phyloP scores from a whole-genome alignment of 2,113 vertebrate species.

The Redunca redunca region DNA sequence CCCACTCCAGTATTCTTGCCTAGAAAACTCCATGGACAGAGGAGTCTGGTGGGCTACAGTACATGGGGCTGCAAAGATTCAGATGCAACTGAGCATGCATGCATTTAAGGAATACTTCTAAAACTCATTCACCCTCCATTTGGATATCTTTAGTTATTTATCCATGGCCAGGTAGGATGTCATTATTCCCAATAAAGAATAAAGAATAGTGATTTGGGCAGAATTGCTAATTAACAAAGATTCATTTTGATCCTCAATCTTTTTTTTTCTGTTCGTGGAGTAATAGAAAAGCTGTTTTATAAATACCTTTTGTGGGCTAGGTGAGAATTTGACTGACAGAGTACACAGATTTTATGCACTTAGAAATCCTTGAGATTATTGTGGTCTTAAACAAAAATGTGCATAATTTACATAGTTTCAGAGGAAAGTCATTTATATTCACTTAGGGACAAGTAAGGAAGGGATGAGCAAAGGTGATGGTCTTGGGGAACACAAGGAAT shows the following conservation, averaged over 20 bases:
- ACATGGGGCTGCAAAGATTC: not conserved
- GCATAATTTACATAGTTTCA: not conserved
- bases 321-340: slow-evolving; percentile 11
- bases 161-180: not conserved
- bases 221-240: not conserved
- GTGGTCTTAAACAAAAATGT: not conserved
- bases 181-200: not conserved
- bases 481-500: not conserved
- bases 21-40: not conserved
- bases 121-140: not conserved
- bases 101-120: not conserved
- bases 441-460: not conserved
- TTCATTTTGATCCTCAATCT: not conserved
- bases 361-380: not conserved
- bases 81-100: not conserved
- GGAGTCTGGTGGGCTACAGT: not conserved
- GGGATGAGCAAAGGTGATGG: not conserved
- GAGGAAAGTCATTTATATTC: not conserved
- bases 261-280: not conserved
- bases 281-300: not conserved
- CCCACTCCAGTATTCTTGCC: not conserved
- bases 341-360: not conserved
- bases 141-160: not conserved
- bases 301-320: not conserved
- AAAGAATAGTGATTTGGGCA: not conserved